Percentiles rank a stretch among this genome's conserved stretches.
phyloP scores from a whole-genome alignment of 2,888 invertebrate species.

The Tanytarsus gracilentus region DNA sequence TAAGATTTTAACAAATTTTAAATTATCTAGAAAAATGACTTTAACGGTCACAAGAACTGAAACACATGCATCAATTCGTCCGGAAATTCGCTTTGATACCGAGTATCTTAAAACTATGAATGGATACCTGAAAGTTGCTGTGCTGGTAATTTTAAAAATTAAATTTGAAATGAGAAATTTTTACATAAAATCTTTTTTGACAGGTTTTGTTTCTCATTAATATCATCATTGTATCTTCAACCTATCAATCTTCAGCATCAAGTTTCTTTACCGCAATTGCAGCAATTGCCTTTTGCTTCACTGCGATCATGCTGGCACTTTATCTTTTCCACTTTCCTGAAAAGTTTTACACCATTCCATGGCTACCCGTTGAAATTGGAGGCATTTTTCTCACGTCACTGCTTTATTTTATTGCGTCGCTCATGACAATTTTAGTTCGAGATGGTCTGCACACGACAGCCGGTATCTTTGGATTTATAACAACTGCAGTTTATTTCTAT shows the following conservation, averaged over 20 bases:
- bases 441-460: background rate
- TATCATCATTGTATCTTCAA: background rate
- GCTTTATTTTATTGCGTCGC: slow-evolving; percentile 16
- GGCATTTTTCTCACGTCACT: background rate
- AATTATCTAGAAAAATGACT: background rate
- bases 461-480: slow-evolving; percentile 16
- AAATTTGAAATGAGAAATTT: background rate
- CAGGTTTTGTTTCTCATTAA: slow-evolving; percentile 10
- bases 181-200: background rate
- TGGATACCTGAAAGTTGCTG: background rate
- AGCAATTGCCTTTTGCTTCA: background rate
- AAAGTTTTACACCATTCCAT: slow-evolving; percentile 25
- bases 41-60: slow-evolving; percentile 9
- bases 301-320: background rate
- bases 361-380: slow-evolving; percentile 20
- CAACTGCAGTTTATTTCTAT: slow-evolving; percentile 2
- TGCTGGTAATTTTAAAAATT: slow-evolving; percentile 8
- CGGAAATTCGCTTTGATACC: slow-evolving; percentile 20
- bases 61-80: slow-evolving; percentile 11
- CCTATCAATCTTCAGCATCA: background rate
- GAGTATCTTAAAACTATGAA: background rate
- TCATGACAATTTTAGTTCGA: background rate
- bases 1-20: background rate
- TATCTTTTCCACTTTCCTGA: slow-evolving; percentile 26
- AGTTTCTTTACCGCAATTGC: background rate